Evolutionary conservation across 2,888 invertebrate genomes (phyloP).

Genomic region (Apodemia zela): DNA sequence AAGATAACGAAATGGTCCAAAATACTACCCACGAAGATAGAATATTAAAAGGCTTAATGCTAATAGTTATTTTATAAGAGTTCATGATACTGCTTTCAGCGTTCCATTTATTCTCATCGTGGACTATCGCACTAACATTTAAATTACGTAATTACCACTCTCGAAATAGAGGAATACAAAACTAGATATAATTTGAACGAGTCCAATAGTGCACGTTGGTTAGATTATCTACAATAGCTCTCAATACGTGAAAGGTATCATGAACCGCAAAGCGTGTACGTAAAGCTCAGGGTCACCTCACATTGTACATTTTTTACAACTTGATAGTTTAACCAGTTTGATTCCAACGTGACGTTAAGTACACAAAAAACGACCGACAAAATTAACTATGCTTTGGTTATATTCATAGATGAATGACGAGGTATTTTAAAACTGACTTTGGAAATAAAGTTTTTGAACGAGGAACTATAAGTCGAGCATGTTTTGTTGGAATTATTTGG

Average conservation of each 20-base stretch:
- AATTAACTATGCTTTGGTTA: constrained; percentile 29
- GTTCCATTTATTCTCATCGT: constrained; percentile 6
- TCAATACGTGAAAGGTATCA: constrained; percentile 24
- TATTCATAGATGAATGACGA: not conserved
- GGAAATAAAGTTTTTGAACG: constrained; percentile 6
- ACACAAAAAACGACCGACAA: constrained; percentile 3
- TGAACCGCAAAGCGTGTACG: constrained; percentile 24
- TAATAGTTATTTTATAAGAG: constrained; percentile 27
- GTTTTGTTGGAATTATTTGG: not conserved
- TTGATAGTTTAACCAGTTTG: constrained; percentile 15
- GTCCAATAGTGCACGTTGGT: constrained; percentile 11
- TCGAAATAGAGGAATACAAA: constrained; percentile 13
- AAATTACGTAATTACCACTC: constrained; percentile 18
- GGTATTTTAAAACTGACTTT: constrained; percentile 2
- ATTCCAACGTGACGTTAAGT: constrained; percentile 4
- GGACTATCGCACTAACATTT: constrained; percentile 6
- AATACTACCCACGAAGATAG: constrained; percentile 20
- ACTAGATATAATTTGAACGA: constrained; percentile 10
- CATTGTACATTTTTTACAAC: constrained; percentile 16
- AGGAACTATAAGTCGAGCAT: constrained; percentile 9
- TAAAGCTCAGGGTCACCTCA: constrained; percentile 20
- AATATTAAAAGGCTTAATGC: constrained; percentile 23
- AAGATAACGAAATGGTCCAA: constrained; percentile 18
- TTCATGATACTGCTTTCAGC: constrained; percentile 16
- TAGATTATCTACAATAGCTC: constrained; percentile 14